Evolutionary conservation across 2,888 invertebrate species (phyloP), one percentile per base, ranked within the genome.

Genomic region (Metallyticus violacea): DNA sequence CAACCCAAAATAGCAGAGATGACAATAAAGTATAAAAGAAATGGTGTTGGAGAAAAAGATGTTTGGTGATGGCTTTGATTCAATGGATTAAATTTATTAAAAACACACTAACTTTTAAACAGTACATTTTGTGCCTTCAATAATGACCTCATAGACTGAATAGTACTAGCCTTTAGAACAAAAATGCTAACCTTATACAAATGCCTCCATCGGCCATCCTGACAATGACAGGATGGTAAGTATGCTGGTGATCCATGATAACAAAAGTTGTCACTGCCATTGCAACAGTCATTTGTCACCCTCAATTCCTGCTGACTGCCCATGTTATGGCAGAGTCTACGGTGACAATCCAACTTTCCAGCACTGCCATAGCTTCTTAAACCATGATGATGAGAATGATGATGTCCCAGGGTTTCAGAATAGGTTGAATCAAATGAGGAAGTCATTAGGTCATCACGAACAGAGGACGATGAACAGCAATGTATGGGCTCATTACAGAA

Each of bases 341-440:
- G 92, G 83, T 91, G 91, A 26, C 93, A 92, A 92, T 90, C 92
- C 87, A 93, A 88, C 91, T 92, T 91, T 4, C 92, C 92, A 88
- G 91, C 92, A 89, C 93, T 93, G 15, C 93, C 93, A 88, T 93
- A 93, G 81, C 92, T 90, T 89, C 91, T 92, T 4, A 92, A 92
- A 89, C 93, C 93, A 86, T 91, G 90, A 28, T 77, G 83, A 28
- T 83, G 83, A 77, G 77, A 77, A 29, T 29, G 40, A 26, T 77
- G 77, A n/a, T 77, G 83, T 6, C 29, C 77, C 7, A 27, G 83
- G 25, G 28, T 77, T n/a, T 83, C 83, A n/a, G 77, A 28, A 25
- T 77, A 83, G 0, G 83, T 22, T 27, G 83, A 83, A 25, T 83
- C 83, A n/a, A 29, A 83, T n/a, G 83, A 83, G 0, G 77, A 27